A percentile compares a stretch with the other conserved stretches of the same genome.
phyloP scores from a whole-genome alignment of 35 echinoderm and acorn worm species.

The Heliocidaris erythrogramma region DNA sequence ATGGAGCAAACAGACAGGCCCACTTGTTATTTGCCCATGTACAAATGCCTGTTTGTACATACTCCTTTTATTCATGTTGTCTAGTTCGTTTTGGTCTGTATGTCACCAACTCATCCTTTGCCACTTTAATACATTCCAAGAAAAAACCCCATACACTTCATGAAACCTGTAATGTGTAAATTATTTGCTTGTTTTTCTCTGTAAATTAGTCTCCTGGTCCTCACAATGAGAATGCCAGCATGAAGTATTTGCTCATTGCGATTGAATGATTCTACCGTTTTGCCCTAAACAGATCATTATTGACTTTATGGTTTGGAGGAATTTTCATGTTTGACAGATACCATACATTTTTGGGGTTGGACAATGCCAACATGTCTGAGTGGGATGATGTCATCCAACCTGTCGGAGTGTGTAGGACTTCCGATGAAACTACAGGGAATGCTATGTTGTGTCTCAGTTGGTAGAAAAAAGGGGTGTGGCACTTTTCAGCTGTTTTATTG shows the following conservation, averaged over 20 bases:
- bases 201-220: not conserved
- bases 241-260: not conserved
- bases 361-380: not conserved
- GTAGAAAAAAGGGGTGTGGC: not conserved
- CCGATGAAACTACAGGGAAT: not conserved
- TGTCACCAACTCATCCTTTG: not conserved
- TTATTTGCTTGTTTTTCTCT: not conserved
- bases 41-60: not conserved
- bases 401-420: not conserved
- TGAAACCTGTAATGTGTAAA: not conserved
- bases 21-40: not conserved
- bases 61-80: not conserved
- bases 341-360: not conserved
- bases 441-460: not conserved
- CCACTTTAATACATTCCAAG: not conserved
- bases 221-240: not conserved
- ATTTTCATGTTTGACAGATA: not conserved
- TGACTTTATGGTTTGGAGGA: not conserved
- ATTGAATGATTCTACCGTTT: not conserved
- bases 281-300: not conserved
- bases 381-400: not conserved
- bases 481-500: conserved; percentile 10
- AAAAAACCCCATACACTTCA: not conserved
- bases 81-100: not conserved
- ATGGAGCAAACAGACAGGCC: not conserved